phyloP scores from a whole-genome alignment of 2,113 vertebrate species.

The Nycticorax nycticorax region DNA sequence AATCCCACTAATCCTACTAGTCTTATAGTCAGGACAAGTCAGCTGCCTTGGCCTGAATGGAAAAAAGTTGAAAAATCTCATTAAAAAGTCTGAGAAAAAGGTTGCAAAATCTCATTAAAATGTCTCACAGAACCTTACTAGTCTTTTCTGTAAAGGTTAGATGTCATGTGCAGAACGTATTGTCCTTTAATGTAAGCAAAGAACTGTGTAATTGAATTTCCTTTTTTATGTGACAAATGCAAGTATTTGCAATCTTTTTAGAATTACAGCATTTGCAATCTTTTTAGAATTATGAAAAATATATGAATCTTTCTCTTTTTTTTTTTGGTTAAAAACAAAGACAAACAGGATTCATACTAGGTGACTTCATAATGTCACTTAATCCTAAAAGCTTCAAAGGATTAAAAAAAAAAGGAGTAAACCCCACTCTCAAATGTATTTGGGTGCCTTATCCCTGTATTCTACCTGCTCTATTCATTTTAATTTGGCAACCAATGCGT shows the following conservation, averaged over 20 bases:
- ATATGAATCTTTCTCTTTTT: fast-evolving
- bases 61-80: not conserved
- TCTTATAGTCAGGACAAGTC: not conserved
- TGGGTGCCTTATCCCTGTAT: not conserved
- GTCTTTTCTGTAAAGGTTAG: conserved; percentile 16
- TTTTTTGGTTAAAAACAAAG: not conserved
- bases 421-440: not conserved
- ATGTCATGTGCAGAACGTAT: not conserved
- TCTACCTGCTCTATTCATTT: not conserved
- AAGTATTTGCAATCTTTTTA: not conserved
- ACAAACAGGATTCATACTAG: not conserved
- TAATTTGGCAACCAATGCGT: not conserved
- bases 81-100: not conserved
- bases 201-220: not conserved
- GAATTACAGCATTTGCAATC: not conserved
- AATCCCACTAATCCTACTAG: not conserved
- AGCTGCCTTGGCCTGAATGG: not conserved
- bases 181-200: not conserved
- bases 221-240: not conserved
- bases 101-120: not conserved
- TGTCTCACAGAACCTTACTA: not conserved
- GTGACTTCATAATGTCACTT: not conserved
- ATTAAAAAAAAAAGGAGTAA: not conserved
- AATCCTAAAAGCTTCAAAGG: not conserved
- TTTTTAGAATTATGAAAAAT: not conserved